A percentile compares a stretch with the other conserved stretches of the same genome.
These are phyloP conservation scores for Tragelaphus buxtoni DNA, from an alignment of 2,113 vertebrate genomes.

Conservation along the genomic window DNA sequence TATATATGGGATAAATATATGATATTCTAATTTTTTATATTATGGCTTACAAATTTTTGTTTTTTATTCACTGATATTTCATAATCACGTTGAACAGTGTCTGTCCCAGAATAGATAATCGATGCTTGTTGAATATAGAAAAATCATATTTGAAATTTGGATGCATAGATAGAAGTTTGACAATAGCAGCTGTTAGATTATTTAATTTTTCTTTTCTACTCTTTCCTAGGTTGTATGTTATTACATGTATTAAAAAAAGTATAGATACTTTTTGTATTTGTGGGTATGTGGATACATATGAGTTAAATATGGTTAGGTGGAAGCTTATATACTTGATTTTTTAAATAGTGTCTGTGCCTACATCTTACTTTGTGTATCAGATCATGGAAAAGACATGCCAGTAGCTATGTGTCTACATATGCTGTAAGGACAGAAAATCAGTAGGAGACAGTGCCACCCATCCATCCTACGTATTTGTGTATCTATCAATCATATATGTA, in stretches of 20 bases:
- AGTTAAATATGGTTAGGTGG: background rate
- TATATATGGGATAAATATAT: background rate
- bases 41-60: background rate
- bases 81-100: background rate
- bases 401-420: background rate
- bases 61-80: background rate
- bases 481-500: background rate
- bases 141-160: background rate
- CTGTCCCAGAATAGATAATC: background rate
- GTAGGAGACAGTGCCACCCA: background rate
- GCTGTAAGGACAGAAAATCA: background rate
- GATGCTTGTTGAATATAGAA: background rate
- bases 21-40: background rate
- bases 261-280: background rate
- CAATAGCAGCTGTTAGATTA: background rate
- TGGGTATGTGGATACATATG: background rate
- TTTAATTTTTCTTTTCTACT: background rate
- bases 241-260: background rate
- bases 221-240: background rate
- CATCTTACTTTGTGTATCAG: background rate
- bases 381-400: background rate
- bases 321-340: background rate
- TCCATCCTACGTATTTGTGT: background rate
- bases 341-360: background rate
- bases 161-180: background rate